Evolutionary conservation across 2,113 vertebrate species (phyloP).

Genomic region (Corythornis vintsioides): DNA sequence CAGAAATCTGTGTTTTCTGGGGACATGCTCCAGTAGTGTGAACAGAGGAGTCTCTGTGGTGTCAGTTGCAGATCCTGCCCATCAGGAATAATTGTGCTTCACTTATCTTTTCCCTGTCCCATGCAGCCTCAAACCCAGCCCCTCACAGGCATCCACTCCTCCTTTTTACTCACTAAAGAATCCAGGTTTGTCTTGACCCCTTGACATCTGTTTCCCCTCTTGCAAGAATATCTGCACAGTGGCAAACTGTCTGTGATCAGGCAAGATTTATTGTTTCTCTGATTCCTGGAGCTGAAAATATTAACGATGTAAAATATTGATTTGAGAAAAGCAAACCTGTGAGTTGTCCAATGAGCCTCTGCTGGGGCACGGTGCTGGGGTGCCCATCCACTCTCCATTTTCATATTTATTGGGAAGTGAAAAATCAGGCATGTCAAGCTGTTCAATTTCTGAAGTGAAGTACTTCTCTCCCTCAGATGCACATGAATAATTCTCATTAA

Average conservation of each 20-base stretch:
- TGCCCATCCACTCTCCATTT: conserved; percentile 55
- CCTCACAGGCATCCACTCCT: neutral
- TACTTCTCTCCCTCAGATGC: conserved; percentile 70
- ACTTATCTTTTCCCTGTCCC: neutral
- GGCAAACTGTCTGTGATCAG: neutral
- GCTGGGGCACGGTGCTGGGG: neutral
- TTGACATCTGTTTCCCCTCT: conserved; percentile 1
- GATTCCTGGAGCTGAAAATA: conserved; percentile 59
- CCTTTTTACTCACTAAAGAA: neutral
- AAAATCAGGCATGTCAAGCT: conserved; percentile 69
- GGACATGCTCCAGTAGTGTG: neutral
- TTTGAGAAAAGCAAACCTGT: conserved; percentile 40
- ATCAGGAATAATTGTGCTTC: neutral
- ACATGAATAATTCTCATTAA: conserved; percentile 75
- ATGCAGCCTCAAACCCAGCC: neutral
- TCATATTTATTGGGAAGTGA: conserved; percentile 67
- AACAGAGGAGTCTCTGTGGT: neutral
- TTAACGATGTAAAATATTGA: conserved; percentile 67
- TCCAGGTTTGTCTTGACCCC: neutral
- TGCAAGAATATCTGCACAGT: neutral
- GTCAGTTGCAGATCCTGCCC: neutral
- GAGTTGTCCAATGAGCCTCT: conserved; percentile 6
- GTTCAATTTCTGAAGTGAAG: conserved; percentile 66
- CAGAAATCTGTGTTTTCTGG: neutral
- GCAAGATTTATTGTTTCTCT: conserved; percentile 36